Evolutionary conservation across 2,888 invertebrate genomes (phyloP), one percentile per base, ranked within the genome.

Genomic region (Conus canariensis): DNA sequence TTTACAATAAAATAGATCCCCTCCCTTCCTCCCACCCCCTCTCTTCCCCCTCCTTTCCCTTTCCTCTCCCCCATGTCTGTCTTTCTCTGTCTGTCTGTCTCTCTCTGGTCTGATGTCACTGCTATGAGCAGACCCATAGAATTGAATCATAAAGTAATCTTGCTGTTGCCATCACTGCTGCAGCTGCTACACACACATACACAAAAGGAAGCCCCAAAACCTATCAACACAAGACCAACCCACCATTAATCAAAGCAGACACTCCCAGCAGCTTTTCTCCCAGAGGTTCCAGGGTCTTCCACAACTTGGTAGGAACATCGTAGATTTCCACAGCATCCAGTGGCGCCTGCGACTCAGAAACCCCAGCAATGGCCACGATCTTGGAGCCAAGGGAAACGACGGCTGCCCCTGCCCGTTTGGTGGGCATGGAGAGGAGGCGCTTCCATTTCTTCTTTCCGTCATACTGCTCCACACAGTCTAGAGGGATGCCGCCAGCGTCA

Each of bases 321-420:
- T 94, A 96, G 22, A 95, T 90, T 90, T 96, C 96, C 0, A 96
- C 95, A 58, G 93, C 94, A 92, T 94, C 93, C 16, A 96, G 92
- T 5, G 96, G 95, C 30, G 93, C 92, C 92, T 96, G 96, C 5
- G 92, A 93, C 87, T 92, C 93, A 0, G 95, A 94, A 8, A 96
- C 96, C 9, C 96, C 96, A 9, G 95, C 95, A 8, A 96, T 90
- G 9, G 94, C 95, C 9, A 95, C 90, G 58, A 96, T 94, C 90
- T 94, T 95, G 58, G 94, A 93, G 6, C 94, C 95, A 10, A 95
- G 90, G 9, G 94, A 91, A 8, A 94, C 94, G 22, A 92, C 92
- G 22, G 95, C 94, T 4, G 95, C 93, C 0, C 95, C 95, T 12
- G 96, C 96, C 74, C 96, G 91, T 87, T 94, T 95, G 45, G 95